Evolutionary conservation across 1,140 invertebrate species (phyloP), one percentile per base, ranked within the genome.

Genomic region (Elymnias hypermnestra): DNA sequence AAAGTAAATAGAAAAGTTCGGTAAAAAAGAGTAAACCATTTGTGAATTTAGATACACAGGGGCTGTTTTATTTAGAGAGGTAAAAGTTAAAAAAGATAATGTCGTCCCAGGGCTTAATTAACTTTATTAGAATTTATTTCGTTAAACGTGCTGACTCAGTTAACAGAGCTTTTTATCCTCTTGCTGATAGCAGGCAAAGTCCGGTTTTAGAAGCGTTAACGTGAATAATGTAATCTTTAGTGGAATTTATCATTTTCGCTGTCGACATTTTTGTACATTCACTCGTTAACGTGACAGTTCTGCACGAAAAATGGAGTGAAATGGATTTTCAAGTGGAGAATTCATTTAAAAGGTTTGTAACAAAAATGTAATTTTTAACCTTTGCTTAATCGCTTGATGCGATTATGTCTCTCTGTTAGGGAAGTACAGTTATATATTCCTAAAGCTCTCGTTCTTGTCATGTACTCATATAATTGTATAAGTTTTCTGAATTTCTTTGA

Each of bases 71-170:
- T 47, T 51, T 50, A 17, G 39, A 22, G 29, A 43, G 36, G 36
- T 40, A 25, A 40, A 55, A 73, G 57, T 72, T 72, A 63, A 62
- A 56, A 40, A 50, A 77, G 78, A 83, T 83, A 83, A 82, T 73
- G 61, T 71, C 64, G 38, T 60, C 57, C 44, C 51, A 75, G 43
- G 42, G 57, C 65, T 82, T 82, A 79, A 82, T 79, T 82, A 82
- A 77, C 63, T 75, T 79, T 70, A 79, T 79, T 82, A 72, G 63
- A 78, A 79, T 83, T 79, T 77, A 79, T 79, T 77, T 70, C 58
- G 56, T 25, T 59, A 43, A 63, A 72, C 71, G 71, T 75, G 71
- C 64, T 42, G 41, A 46, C 63, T 63, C 59, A 36, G 37, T 66
- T 74, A 71, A 72, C 61, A 65, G 59, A 60, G 59, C 43, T 56